phyloP scores from a whole-genome alignment of 2,888 invertebrate genomes.

The Oxystoma pomonae region DNA sequence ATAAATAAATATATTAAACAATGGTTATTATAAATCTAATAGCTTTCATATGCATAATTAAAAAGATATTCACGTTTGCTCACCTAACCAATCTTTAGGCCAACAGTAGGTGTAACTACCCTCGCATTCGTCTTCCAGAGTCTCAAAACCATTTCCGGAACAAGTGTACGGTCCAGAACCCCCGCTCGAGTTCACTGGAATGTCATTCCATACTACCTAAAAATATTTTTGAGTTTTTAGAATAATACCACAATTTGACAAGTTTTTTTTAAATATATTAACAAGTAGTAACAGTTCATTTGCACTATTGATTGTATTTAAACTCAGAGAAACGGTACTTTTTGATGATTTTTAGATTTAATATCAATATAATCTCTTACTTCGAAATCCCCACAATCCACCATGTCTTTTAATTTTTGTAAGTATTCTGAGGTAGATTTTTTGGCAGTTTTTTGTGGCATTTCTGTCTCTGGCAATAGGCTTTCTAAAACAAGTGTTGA shows the following conservation, averaged over 20 bases:
- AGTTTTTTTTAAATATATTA: no score
- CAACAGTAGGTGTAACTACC: slow-evolving; percentile 70
- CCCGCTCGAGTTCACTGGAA: slow-evolving; percentile 55
- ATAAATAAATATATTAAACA: no score
- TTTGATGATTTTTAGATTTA: no score
- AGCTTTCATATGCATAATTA: no score
- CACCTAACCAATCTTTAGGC: slow-evolving; percentile 92
- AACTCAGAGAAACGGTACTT: no score
- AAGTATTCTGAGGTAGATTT: slow-evolving; percentile 43
- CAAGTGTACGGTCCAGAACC: slow-evolving; percentile 29
- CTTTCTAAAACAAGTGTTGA: slow-evolving; percentile 23
- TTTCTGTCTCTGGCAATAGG: slow-evolving; percentile 14
- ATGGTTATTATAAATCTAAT: no score
- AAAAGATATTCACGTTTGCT: no score
- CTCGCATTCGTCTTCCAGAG: not conserved
- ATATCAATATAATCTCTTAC: no score
- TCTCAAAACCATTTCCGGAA: slow-evolving; percentile 20
- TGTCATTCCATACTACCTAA: slow-evolving; percentile 63
- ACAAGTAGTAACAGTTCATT: no score
- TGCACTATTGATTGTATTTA: no score
- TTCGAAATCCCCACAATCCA: slow-evolving; percentile 58
- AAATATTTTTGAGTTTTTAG: no score
- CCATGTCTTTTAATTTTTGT: slow-evolving; percentile 53
- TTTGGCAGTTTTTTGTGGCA: slow-evolving; percentile 5
- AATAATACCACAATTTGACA: no score